Evolutionary conservation across 2,888 invertebrate genomes (phyloP), one percentile per base, ranked within the genome.

Genomic region (Chloromyia formosa): DNA sequence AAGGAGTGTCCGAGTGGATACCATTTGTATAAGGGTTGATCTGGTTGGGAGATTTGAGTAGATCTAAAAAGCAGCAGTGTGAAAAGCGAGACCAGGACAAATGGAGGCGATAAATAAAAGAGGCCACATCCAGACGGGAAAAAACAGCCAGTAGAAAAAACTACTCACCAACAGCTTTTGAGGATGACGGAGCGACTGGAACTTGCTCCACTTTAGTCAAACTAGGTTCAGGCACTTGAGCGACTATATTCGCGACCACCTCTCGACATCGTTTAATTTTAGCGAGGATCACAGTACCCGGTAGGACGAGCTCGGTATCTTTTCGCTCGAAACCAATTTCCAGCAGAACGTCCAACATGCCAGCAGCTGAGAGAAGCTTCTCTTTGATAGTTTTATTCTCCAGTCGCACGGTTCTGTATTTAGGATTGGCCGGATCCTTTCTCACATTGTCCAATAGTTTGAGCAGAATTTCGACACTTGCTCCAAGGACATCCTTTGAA

Each of bases 381-480:
- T 84, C 82, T 60, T 83, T 83, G 72, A 86, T 85, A 5, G 81
- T 79, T 78, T 83, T 83, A 79, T 86, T 86, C 75, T 83, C 84
- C 9, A 81, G 74, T 3, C 83, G 81, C 73, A 86, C 83, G 9
- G 80, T 81, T 1, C 85, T 82, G 78, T 81, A 86, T 79, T 84
- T 86, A 0, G 77, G 74, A 76, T 85, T 84, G 1, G 79, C 79
- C 3, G 86, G 85, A 74, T 85, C 83, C 14, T 79, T 81, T 14
- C 85, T 80, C 53, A 86, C 80, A 79, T 86, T 86, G 68, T 85
- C 83, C 35, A 86, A 77, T 20, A 86, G 77, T 56, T 82, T 80
- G 10, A 86, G 77, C 40, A 85, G 77, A 75, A 86, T 82, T 58
- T 83, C 82, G n/a, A 82, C 81, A 9, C 83, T 84, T 68, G 83